phyloP scores from a whole-genome alignment of 2,888 invertebrate genomes.

The Campoplex capitator region DNA sequence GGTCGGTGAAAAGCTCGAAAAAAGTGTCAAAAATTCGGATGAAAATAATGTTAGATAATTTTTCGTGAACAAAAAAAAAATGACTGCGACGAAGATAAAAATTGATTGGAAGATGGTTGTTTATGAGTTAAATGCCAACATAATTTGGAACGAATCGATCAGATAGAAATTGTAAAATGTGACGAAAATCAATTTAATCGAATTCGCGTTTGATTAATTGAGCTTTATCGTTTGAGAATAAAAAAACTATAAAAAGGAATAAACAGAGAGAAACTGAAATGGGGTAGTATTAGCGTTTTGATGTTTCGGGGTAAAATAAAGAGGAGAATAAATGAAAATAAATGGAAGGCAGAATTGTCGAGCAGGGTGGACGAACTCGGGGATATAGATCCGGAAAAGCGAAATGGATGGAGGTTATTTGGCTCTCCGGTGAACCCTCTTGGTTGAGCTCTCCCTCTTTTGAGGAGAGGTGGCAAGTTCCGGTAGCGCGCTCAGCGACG shows the following conservation, averaged over 20 bases:
- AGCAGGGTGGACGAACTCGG: constrained; percentile 41
- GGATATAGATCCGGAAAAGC: constrained; percentile 36
- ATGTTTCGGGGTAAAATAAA: not conserved
- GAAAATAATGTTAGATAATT: not conserved
- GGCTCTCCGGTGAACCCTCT: constrained; percentile 62
- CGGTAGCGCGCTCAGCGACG: constrained; percentile 66
- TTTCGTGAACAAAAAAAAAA: not conserved
- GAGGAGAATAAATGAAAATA: constrained; percentile 1
- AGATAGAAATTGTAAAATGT: not conserved
- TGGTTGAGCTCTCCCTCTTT: constrained; percentile 45
- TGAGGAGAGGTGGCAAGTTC: constrained; percentile 59
- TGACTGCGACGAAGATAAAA: not conserved
- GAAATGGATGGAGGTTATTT: constrained; percentile 71
- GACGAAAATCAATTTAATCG: not conserved
- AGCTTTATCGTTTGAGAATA: not conserved
- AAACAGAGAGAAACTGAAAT: not conserved
- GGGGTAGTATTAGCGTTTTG: not conserved
- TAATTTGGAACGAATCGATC: not conserved
- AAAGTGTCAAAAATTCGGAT: not conserved
- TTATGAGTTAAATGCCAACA: not conserved
- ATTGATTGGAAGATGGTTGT: not conserved
- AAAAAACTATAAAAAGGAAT: not conserved
- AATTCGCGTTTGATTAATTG: not conserved
- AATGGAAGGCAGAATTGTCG: constrained; percentile 7
- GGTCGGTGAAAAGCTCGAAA: not conserved